phyloP scores from a whole-genome alignment of 2,113 vertebrate genomes.

The Emydocephalus ijimae region DNA sequence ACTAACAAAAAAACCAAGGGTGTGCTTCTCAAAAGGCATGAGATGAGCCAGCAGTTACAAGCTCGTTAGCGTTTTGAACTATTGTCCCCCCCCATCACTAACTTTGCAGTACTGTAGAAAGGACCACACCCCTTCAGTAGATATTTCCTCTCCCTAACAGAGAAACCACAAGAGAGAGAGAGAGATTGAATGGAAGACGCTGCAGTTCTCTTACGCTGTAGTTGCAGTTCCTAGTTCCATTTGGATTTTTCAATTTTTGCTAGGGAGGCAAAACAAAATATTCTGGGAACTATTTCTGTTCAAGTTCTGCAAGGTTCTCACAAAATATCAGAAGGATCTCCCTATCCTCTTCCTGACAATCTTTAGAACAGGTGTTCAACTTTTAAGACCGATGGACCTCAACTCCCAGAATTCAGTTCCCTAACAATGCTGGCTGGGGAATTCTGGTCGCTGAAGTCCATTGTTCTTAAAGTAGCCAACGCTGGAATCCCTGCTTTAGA shows the following conservation, averaged over 20 bases:
- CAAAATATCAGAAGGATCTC: not conserved
- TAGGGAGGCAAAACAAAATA: not conserved
- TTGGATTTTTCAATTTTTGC: not conserved
- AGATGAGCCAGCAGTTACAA: not conserved
- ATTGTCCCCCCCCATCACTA: not conserved
- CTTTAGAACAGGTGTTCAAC: not conserved
- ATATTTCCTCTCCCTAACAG: not conserved
- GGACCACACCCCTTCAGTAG: not conserved
- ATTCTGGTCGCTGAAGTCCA: not conserved
- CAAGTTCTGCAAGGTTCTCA: not conserved
- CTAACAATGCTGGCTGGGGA: not conserved
- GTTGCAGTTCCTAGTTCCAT: not conserved
- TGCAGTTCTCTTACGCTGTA: not conserved
- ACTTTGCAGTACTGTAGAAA: not conserved
- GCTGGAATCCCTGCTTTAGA: not conserved
- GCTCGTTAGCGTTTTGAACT: conserved; percentile 8
- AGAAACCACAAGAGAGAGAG: conserved; percentile 3
- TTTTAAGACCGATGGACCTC: not conserved
- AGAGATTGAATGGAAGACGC: conserved; percentile 5
- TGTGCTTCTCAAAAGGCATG: not conserved
- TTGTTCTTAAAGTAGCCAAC: not conserved
- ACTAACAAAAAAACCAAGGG: too few relatives aligned
- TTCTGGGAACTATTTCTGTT: not conserved
- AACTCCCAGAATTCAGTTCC: not conserved
- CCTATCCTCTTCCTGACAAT: not conserved